Base-by-base conservation (phyloP, 2,797 vertebrate species). In the Catharus ustulatus region DNA sequence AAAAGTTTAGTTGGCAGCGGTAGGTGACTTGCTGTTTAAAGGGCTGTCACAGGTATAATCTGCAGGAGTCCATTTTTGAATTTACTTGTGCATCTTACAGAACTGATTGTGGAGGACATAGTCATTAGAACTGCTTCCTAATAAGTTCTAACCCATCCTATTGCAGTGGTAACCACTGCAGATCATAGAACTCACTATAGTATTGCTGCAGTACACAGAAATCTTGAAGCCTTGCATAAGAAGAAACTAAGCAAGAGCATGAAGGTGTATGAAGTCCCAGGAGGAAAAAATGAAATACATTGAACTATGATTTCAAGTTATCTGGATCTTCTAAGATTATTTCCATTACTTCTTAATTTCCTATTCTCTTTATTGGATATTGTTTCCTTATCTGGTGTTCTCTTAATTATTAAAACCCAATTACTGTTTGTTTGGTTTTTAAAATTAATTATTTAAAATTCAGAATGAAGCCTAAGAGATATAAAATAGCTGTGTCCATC, bases 361-460 rank as follows among this genome's bases (percentile, higher is more conserved):
- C n/a, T 89, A 89, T 92, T 23, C 27, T 91, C 34, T 94, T 92
- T 72, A 61, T 71, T 88, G 45, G 75, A 34, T 89, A 87, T 57
- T 84, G 59, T 78, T 91, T 96, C 76, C 71, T 93, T 94, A 72
- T 85, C 59, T 62, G 10, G 13, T 66, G 17, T 72, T 85, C 71
- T 86, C 32, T 90, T 71, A 96, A 77, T 93, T 91, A 94, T 93
- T 97, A 93, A 95, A 95, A 97, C 42, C 57, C 76, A 77, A 64
- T 92, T 93, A 91, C 51, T 92, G 23, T 71, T 92, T 94, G 24
- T 86, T 96, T 93, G 59, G 30, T 34, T 93, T 90, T 84, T 27
- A 62, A 85, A 73, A 95, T 84, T 86, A 88, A 88, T 94, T 90
- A 93, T 95, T 91, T 95, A 95, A 88, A 93, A 71, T 82, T 78